Conservation (phyloP, 2,113 vertebrate genomes). For the Orycteropus afer region DNA sequence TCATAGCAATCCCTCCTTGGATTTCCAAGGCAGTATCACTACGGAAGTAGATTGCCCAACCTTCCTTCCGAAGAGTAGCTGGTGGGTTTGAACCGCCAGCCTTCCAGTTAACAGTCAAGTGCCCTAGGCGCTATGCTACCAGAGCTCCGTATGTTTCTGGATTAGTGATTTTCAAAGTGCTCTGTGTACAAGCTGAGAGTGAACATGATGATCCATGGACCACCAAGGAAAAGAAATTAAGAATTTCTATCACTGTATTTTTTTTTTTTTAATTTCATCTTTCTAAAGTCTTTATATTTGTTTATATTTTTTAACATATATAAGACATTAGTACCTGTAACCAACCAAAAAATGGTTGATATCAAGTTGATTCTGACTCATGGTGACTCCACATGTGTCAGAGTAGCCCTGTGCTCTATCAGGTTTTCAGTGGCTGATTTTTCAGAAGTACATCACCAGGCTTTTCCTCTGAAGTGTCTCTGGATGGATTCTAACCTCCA, state of each 20-base stretch:
- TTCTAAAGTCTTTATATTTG: conserved; percentile 23
- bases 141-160: too few relatives aligned
- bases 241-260: neutral
- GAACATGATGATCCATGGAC: neutral
- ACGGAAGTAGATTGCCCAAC: too few relatives aligned
- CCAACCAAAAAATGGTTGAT: neutral
- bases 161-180: neutral
- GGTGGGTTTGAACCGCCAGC: too few relatives aligned
- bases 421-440: neutral
- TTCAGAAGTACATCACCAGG: neutral
- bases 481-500: neutral
- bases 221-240: neutral
- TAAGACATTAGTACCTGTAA: neutral
- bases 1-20: too few relatives aligned
- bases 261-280: neutral
- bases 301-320: neutral
- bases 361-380: neutral
- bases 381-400: neutral
- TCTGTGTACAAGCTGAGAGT: neutral
- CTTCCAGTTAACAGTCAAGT: too few relatives aligned
- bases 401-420: neutral
- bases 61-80: too few relatives aligned
- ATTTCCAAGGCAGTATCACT: too few relatives aligned
- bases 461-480: neutral
- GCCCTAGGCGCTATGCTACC: too few relatives aligned